phyloP scores from a whole-genome alignment of 2,113 vertebrate genomes.

The Urocynchramus pylzowi region DNA sequence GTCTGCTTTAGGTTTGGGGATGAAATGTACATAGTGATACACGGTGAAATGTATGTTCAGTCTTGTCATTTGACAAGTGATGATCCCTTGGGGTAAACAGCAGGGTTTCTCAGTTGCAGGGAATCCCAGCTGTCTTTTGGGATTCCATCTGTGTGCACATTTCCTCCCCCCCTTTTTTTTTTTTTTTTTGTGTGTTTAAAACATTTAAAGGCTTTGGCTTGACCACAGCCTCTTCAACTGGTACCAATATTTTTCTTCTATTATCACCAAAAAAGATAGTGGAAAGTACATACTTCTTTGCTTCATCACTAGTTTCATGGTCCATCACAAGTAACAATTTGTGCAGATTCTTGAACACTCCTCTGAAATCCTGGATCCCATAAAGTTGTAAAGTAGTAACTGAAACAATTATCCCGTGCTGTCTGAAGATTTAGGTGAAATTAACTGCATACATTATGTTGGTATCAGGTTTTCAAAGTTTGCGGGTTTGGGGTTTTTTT shows the following conservation, averaged over 20 bases:
- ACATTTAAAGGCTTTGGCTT: background rate
- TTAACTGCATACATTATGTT: background rate
- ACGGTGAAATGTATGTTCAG: constrained; percentile 28
- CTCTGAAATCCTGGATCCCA: background rate
- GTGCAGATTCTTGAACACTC: background rate
- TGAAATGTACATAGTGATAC: background rate
- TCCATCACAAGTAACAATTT: background rate
- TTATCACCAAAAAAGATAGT: background rate
- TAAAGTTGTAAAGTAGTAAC: background rate
- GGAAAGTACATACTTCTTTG: background rate
- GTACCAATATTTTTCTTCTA: background rate
- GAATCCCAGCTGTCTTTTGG: constrained; percentile 65
- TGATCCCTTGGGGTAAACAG: constrained; percentile 58
- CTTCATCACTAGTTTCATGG: background rate
- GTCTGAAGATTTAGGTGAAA: background rate
- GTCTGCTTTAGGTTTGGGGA: constrained; percentile 2
- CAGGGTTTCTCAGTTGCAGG: constrained; percentile 52
- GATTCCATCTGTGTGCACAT: constrained; percentile 59
- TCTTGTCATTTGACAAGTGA: constrained; percentile 60
- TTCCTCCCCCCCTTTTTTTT: rapidly evolving
- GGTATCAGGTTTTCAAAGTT: background rate
- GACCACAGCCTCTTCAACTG: background rate
- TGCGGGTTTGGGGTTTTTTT: rapidly evolving
- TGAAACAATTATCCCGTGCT: background rate
- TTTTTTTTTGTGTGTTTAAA: background rate